Conservation (phyloP, 1,140 invertebrate species). For the Glomeris maerens region DNA sequence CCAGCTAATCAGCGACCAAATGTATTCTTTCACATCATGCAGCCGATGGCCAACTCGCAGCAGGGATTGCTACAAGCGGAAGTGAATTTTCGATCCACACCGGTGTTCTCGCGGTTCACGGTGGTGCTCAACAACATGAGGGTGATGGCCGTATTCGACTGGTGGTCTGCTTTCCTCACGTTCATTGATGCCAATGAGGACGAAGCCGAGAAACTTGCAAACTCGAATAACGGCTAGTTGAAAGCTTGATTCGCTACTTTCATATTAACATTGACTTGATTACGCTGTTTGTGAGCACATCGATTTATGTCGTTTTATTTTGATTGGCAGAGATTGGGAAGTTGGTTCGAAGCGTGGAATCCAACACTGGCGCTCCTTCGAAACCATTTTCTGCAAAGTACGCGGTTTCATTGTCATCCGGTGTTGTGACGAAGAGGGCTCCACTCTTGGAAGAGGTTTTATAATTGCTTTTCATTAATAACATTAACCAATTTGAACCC, state of each 20-base stretch:
- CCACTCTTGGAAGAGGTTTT: conserved; percentile 19
- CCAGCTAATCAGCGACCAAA: conserved; percentile 58
- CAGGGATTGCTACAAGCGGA: conserved; percentile 57
- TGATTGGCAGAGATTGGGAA: no score
- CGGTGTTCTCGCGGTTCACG: conserved; percentile 63
- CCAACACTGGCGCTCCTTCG: no score
- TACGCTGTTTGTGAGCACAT: no score
- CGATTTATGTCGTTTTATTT: no score
- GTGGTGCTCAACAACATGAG: conserved; percentile 90
- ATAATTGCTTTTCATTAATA: background rate
- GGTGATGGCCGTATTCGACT: conserved; percentile 82
- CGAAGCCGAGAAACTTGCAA: no score
- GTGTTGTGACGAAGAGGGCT: conserved; percentile 36
- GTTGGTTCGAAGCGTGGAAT: no score
- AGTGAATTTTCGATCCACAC: conserved; percentile 49
- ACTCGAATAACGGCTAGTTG: no score
- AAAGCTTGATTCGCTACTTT: background rate
- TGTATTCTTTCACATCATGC: conserved; percentile 77
- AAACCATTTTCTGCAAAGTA: background rate
- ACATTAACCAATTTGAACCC: background rate
- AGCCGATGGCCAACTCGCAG: conserved; percentile 41
- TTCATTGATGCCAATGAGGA: conserved; percentile 53
- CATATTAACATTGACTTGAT: no score
- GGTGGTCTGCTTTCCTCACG: conserved; percentile 71
- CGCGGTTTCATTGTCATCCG: conserved; percentile 27